Evolutionary conservation across 1,140 invertebrate species (phyloP), one percentile per base, ranked within the genome.

Genomic region (Saccostrea cuccullata): DNA sequence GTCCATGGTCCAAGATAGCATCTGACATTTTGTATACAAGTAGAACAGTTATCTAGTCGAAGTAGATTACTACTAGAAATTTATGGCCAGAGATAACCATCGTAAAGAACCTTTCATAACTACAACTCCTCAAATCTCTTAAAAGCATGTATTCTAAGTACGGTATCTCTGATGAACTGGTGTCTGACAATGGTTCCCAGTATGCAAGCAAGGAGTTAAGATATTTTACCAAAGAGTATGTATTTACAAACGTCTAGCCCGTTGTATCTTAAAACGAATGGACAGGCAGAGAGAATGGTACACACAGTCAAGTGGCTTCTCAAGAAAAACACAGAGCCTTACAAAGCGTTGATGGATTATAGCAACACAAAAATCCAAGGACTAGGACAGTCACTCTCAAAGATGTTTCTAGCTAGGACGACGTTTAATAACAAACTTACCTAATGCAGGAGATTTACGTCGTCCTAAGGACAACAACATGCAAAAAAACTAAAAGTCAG

Each of bases 161-260:
- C 73, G 87, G 58, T 55, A 73, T 87, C 60, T 8, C 36, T 26
- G 60, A 89, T 30, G 47, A 70, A 26, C 36, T 89, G 36, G n/a
- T 58, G 20, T 84, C 91, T 93, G 95, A 96, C 91, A 95, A 94
- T 89, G 95, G 93, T 12, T 92, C 94, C 20, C 92, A 94, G 83
- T 95, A 95, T 87, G 92, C 91, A 12, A 94, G 92, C 11, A 58
- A 86, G 82, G 92, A 94, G 89, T 95, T 96, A 89, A 85, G 86
- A 90, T 82, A 90, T 11, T 96, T 96, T 91, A 88, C 93, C 40
- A 91, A 87, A 86, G 84, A 93, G 73, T 95, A 94, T 93, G 92
- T 92, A n/a, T 94, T 95, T 88, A 47, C 91, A 64, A 55, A 94
- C 92, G 17, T 93, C 92, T 12, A 94, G 93, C 89, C 93, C 95